Evolutionary conservation across 2,113 vertebrate genomes (phyloP).

Genomic region (Cheirogaleus medius): DNA sequence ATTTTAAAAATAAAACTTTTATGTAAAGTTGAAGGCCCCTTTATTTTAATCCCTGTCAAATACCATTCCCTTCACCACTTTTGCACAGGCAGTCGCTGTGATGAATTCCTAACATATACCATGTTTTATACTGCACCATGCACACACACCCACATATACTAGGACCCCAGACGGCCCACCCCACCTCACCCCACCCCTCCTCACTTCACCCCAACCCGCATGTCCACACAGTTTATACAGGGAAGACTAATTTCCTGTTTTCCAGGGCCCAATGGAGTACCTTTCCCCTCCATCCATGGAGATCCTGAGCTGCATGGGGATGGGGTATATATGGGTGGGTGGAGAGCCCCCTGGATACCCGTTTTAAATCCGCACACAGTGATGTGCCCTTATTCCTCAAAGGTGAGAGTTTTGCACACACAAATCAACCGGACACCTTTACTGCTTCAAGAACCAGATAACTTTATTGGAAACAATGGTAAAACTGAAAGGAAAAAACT

Average conservation of each 20-base stretch:
- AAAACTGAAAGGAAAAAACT: background rate
- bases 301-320: no score
- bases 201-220: background rate
- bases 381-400: background rate
- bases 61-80: background rate
- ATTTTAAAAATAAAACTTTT: background rate
- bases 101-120: background rate
- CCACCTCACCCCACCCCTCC: background rate
- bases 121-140: background rate
- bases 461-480: background rate
- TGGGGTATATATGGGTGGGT: no score
- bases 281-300: no score
- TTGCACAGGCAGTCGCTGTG: background rate
- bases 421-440: background rate
- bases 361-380: background rate
- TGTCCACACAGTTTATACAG: background rate
- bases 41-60: background rate
- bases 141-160: background rate
- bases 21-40: background rate
- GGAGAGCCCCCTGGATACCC: background rate
- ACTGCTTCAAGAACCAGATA: background rate
- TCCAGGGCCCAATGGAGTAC: background rate
- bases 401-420: background rate
- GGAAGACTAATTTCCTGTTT: background rate
- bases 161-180: background rate